Base-by-base conservation (phyloP, 2,888 invertebrate genomes). In the Hofmannophila pseudospretella region DNA sequence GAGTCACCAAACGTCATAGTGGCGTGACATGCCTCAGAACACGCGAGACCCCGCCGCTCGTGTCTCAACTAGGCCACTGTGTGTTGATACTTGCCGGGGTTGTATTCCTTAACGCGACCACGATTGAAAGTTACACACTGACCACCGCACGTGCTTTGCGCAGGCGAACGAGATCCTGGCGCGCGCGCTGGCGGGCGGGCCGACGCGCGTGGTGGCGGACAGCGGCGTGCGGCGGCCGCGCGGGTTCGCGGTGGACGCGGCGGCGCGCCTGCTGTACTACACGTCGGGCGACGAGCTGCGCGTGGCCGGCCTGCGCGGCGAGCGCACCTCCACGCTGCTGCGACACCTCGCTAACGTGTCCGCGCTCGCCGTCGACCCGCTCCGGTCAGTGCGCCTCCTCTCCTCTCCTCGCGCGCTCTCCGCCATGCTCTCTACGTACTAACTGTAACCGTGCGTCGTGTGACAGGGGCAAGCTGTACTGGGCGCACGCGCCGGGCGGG, bases 191-290 rank as follows among this genome's bases (percentile, higher is more conserved):
- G 90, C 91, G 20, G 90, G 90, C 38, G 92, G 92, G 1, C 82
- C 90, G 0, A 89, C 90, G 7, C 11, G 26, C n/a, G 51, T 58
- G 41, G 88, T 95, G 39, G 90, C 94, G 33, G 94, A 95, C 68
- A 91, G 92, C 30, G 92, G 88, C 29, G 74, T 90, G 41, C 84
- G 86, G 47, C 77, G 85, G 49, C 91, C 92, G 19, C 88, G 88
- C 35, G 95, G 93, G 2, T 89, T 96, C 64, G 94, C 94, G 23
- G 88, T 96, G 39, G 96, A 96, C 84, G 94, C 94, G 94, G 89
- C 94, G 40, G 93, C 94, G 9, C 86, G 90, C 30, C 89, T 93
- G 60, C 87, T 95, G 74, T 94, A 93, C 77, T 91, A 95, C 65
- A 89, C 91, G 80, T 88, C 90, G 7, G 81, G 80, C 38, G 64